Base-by-base conservation (phyloP, 2,113 vertebrate genomes). In the Pipra filicauda region DNA sequence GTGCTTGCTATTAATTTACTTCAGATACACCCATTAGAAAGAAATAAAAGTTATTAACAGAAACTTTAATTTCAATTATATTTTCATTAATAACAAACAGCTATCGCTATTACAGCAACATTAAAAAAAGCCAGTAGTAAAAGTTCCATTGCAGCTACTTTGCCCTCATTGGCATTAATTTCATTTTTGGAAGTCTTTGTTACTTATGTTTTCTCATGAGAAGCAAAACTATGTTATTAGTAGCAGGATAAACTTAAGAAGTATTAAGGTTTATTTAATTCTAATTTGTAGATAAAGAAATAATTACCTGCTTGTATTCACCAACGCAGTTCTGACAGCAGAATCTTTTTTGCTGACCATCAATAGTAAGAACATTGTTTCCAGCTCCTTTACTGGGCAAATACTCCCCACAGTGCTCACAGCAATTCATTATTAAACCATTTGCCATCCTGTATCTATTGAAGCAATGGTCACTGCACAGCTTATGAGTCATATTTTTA, bases 371-470 rank as follows among this genome's bases (percentile, higher is more conserved):
- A 88, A 99, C 98, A 97, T 99, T 99, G 97, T 99, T 99, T 92
- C 99, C 99, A 39, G 99, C 98, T 65, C 99, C 98, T 97, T 99
- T 98, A 97, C 97, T 99, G 89, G 99, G 99, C 93, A 99, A 98
- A 96, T 99, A 99, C 94, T 99, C 99, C 21, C 99, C 99, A 71
- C 99, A 99, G 55, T 99, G 99, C 95, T 99, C 99, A 93, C 99
- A 99, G 97, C 99, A 99, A 98, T 99, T 99, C 99, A 99, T 99
- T 98, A 99, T 98, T 91, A 99, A 97, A 65, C 99, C 99, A 91
- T 99, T 99, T 94, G 99, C 99, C 98, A 99, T 98, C 93, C 99
- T 98, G 96, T 99, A 99, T 91, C 98, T 98, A 97, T 99, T 99
- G 98, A 99, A 99, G 98, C 99, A 99, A 41, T 98, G 96, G 93